Evolutionary conservation across 1,140 invertebrate species (phyloP).

Genomic region (Chironomus striatipennis): DNA sequence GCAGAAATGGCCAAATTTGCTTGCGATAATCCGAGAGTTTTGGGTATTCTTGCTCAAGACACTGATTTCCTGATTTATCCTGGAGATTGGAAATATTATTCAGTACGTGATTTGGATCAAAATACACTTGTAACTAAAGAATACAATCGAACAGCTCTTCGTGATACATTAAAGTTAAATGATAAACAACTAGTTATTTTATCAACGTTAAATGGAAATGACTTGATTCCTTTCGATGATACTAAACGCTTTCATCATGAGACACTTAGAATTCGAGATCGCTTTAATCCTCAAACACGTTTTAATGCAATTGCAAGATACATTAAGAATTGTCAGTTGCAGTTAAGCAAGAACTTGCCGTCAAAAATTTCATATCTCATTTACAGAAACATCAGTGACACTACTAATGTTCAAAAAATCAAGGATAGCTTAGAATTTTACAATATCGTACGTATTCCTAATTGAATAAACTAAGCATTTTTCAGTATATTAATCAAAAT

Average conservation of each 20-base stretch:
- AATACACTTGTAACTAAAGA: neutral
- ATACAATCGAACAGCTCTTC: neutral
- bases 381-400: neutral
- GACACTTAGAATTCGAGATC: neutral
- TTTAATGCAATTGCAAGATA: neutral
- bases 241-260: neutral
- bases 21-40: neutral
- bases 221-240: neutral
- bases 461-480: too few species aligned
- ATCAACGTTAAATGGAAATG: neutral
- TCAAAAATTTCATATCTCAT: neutral
- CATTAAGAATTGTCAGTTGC: neutral
- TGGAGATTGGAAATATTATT: neutral
- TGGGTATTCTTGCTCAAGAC: neutral
- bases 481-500: too few species aligned
- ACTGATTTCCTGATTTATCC: neutral
- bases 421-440: neutral
- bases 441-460: too few species aligned
- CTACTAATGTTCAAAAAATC: neutral
- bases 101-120: neutral
- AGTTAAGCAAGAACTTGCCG: too few species aligned
- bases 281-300: neutral
- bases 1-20: neutral
- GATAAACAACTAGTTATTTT: neutral
- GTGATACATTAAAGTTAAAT: neutral